Evolutionary conservation across 2,797 vertebrate genomes (phyloP).

Genomic region (Erethizon dorsatum): DNA sequence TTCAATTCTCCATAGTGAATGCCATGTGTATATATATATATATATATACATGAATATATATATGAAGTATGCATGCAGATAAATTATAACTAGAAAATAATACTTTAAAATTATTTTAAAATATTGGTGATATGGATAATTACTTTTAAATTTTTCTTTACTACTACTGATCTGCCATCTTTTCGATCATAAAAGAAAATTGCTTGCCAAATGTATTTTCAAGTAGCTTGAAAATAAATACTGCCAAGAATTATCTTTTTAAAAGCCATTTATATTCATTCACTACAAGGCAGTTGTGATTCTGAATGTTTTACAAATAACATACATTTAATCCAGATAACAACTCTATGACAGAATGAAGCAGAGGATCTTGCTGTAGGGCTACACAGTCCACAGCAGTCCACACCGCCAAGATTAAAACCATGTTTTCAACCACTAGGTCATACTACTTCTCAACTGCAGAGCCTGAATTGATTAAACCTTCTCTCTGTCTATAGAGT

Average conservation of each 20-base stretch:
- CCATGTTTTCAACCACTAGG: background rate
- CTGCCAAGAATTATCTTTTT: background rate
- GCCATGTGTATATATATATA: background rate
- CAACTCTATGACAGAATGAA: background rate
- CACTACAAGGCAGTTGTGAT: background rate
- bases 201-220: background rate
- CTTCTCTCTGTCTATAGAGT: background rate
- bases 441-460: no score
- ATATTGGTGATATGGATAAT: background rate
- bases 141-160: slow-evolving; percentile 51
- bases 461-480: background rate
- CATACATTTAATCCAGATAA: background rate
- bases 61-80: background rate
- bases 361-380: background rate
- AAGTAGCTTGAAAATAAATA: slow-evolving; percentile 53
- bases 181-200: slow-evolving; percentile 28
- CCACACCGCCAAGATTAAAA: background rate
- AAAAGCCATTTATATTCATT: background rate
- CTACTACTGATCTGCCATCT: background rate
- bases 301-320: slow-evolving; percentile 17
- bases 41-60: no score
- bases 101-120: background rate
- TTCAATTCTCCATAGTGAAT: background rate
- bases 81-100: slow-evolving; percentile 3
- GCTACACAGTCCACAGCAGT: background rate